Evolutionary conservation across 2,797 vertebrate genomes (phyloP).

Genomic region (Enteromius trimaculatus): DNA sequence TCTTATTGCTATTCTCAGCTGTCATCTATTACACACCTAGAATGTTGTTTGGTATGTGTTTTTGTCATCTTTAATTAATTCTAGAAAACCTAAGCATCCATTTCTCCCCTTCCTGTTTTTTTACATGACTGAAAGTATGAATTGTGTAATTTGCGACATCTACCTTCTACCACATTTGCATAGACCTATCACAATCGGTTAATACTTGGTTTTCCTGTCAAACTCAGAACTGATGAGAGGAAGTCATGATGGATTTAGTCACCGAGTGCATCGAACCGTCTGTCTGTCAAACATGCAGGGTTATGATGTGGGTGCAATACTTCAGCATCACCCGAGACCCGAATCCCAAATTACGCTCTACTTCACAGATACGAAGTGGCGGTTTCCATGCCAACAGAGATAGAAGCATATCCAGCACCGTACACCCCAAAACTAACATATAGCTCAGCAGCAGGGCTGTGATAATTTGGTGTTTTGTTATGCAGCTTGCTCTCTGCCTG

Average conservation of each 20-base stretch:
- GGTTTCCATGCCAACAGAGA: conserved; percentile 57
- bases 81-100: background rate
- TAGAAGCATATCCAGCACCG: conserved; percentile 24
- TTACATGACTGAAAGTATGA: background rate
- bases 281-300: conserved; percentile 31
- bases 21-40: background rate
- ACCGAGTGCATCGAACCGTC: background rate
- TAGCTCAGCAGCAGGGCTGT: conserved; percentile 26
- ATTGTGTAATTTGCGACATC: conserved; percentile 5
- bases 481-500: conserved; percentile 2
- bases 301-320: conserved; percentile 41
- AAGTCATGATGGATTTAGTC: conserved; percentile 36
- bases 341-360: conserved; percentile 19
- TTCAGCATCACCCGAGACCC: conserved; percentile 7
- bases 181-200: background rate
- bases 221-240: conserved; percentile 26
- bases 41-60: background rate
- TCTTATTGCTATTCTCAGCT: conserved; percentile 1
- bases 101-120: background rate
- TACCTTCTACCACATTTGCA: conserved; percentile 18
- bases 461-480: conserved; percentile 48
- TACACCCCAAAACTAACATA: conserved; percentile 24
- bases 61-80: background rate
- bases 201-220: conserved; percentile 21
- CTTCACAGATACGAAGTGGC: conserved; percentile 21